A percentile compares a stretch with the other conserved stretches of the same genome.
Evolutionary conservation across 2,888 invertebrate species (phyloP).

Genomic region (Pseudanteris insignis): DNA sequence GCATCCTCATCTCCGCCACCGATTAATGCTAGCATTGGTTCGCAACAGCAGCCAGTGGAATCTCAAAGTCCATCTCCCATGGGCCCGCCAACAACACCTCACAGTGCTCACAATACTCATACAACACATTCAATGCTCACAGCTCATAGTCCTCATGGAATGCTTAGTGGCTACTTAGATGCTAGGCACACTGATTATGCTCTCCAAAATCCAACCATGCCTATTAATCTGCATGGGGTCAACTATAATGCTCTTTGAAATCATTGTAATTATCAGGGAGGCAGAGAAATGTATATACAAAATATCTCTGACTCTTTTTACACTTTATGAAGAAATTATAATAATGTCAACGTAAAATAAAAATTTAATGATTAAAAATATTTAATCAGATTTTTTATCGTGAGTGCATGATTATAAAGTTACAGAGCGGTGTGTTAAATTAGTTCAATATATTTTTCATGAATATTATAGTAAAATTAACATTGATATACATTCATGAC

Average conservation of each 20-base stretch:
- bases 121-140: constrained; percentile 70
- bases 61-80: constrained; percentile 67
- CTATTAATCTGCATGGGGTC: constrained; percentile 78
- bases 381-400: too few relatives aligned
- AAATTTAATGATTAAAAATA: too few relatives aligned
- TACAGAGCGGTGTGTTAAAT: too few relatives aligned
- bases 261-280: not conserved
- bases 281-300: not conserved
- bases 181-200: constrained; percentile 76
- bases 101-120: constrained; percentile 59
- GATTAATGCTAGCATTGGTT: constrained; percentile 1
- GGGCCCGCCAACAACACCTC: constrained; percentile 55
- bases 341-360: too few relatives aligned
- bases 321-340: too few relatives aligned
- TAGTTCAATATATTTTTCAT: too few relatives aligned
- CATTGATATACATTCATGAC: too few relatives aligned
- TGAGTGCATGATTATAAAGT: too few relatives aligned
- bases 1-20: constrained; percentile 69
- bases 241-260: constrained; percentile 81
- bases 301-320: too few relatives aligned
- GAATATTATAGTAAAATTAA: too few relatives aligned
- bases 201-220: constrained; percentile 72
- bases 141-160: constrained; percentile 74
- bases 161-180: constrained; percentile 74
- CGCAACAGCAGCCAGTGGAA: constrained; percentile 62